phyloP scores from a whole-genome alignment of 2,113 vertebrate species.

The Thinocorus orbignyianus region DNA sequence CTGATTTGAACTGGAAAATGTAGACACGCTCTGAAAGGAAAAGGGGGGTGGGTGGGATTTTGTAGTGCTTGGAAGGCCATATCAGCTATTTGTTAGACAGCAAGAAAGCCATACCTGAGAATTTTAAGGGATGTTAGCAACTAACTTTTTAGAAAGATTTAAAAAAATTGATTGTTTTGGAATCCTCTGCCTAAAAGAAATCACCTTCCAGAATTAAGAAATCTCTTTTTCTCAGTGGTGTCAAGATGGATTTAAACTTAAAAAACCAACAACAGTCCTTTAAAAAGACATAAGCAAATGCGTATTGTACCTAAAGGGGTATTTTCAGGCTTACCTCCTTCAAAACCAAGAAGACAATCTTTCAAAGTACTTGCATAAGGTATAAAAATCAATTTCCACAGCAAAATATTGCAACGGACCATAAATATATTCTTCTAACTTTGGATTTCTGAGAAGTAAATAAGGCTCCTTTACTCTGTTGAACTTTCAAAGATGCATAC shows the following conservation, averaged over 20 bases:
- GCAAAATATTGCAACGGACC: background rate
- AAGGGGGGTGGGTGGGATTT: conserved; percentile 17
- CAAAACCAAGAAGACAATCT: background rate
- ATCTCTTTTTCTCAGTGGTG: conserved; percentile 65
- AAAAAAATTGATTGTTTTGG: conserved; percentile 30
- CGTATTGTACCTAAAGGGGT: background rate
- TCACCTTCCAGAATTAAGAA: conserved; percentile 24
- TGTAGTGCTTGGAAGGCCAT: background rate
- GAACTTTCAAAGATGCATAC: conserved; percentile 16
- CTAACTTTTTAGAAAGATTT: background rate
- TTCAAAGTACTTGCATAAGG: background rate
- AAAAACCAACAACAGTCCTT: background rate
- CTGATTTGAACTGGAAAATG: conserved; percentile 41
- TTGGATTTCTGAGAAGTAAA: background rate
- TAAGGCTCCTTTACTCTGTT: background rate
- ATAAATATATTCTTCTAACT: background rate
- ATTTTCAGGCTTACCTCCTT: background rate
- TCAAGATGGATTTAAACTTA: conserved; percentile 12
- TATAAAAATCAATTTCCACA: background rate
- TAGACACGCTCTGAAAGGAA: background rate
- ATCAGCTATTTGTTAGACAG: background rate
- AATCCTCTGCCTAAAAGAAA: conserved; percentile 26
- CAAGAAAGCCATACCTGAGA: background rate
- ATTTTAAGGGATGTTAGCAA: background rate
- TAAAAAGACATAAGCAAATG: background rate